These are phyloP conservation scores for Macrostomum lignano DNA, from an alignment of 1,140 invertebrate genomes.

Conservation along the genomic window DNA sequence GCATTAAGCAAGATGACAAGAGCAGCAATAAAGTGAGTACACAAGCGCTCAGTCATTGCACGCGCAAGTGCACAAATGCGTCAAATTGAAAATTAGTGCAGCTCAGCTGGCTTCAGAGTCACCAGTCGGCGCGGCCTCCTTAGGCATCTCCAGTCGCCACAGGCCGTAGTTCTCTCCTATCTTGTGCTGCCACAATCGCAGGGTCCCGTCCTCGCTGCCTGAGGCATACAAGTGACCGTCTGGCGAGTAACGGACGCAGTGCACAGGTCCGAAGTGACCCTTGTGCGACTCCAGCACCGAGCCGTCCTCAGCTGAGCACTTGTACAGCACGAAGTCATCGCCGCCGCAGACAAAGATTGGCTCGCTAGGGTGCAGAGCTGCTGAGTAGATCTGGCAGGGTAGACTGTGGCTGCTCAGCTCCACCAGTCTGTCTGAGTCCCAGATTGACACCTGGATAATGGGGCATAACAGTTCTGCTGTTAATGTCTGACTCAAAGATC, in stretches of 20 bases:
- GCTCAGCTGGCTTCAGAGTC: no score
- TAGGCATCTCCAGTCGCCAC: constrained; percentile 43
- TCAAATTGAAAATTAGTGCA: no score
- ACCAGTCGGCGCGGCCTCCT: not conserved
- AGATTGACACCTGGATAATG: not conserved
- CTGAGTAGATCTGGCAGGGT: constrained; percentile 55
- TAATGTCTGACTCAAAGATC: no score
- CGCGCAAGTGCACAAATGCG: no score
- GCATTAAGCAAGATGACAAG: no score
- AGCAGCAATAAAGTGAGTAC: no score
- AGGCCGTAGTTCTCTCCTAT: constrained; percentile 62
- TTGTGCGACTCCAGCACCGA: constrained; percentile 85
- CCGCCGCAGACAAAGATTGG: constrained; percentile 75
- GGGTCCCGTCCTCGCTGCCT: constrained; percentile 77
- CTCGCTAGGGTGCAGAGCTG: constrained; percentile 59
- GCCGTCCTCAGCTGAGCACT: constrained; percentile 67
- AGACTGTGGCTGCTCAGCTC: constrained; percentile 53
- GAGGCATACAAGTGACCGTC: constrained; percentile 72
- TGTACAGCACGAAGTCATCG: constrained; percentile 89
- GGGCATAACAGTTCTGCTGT: not conserved
- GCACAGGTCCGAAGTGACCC: constrained; percentile 81
- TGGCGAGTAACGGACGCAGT: constrained; percentile 55
- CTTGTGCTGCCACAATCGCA: constrained; percentile 46
- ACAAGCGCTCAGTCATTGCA: no score
- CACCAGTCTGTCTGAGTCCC: constrained; percentile 32